Evolutionary conservation across 1,140 invertebrate genomes (phyloP).

Genomic region (Chionoecetes opilio): DNA sequence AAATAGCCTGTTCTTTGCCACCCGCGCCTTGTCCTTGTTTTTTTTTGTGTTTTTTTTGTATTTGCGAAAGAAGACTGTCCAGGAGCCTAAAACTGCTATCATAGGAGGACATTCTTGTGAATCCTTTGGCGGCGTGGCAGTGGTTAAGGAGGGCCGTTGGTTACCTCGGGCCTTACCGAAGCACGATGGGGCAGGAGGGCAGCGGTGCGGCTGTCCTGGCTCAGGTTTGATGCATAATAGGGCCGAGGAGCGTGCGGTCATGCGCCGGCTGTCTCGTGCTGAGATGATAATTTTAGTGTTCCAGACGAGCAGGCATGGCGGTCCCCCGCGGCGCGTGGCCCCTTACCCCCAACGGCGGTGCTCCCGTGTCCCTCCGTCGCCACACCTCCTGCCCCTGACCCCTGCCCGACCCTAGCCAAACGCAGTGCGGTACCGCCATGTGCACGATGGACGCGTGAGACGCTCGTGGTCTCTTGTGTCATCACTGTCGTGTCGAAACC

Average conservation of each 20-base stretch:
- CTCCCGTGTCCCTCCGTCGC: background rate
- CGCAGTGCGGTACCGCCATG: background rate
- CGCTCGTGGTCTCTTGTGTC: background rate
- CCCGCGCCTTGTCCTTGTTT: background rate
- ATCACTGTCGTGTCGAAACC: too few species aligned
- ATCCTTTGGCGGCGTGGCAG: background rate
- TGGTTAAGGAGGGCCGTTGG: background rate
- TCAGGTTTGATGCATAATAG: conserved; percentile 34
- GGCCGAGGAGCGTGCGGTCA: conserved; percentile 40
- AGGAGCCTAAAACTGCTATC: background rate
- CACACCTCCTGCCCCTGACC: background rate
- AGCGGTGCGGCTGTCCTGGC: background rate
- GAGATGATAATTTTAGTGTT: conserved; percentile 74
- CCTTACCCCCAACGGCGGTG: conserved; percentile 1
- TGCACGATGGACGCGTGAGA: background rate
- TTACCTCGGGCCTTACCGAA: background rate
- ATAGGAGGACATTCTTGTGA: background rate
- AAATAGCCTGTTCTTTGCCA: background rate
- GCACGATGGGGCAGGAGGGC: background rate
- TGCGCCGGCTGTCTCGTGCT: conserved; percentile 58
- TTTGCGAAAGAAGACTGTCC: too few species aligned
- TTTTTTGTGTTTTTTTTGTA: too few species aligned
- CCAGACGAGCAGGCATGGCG: conserved; percentile 42
- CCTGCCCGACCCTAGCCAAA: background rate
- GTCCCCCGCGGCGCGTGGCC: conserved; percentile 5